Conservation (phyloP, 2,888 invertebrate species). For the Oxytorus armatus region DNA sequence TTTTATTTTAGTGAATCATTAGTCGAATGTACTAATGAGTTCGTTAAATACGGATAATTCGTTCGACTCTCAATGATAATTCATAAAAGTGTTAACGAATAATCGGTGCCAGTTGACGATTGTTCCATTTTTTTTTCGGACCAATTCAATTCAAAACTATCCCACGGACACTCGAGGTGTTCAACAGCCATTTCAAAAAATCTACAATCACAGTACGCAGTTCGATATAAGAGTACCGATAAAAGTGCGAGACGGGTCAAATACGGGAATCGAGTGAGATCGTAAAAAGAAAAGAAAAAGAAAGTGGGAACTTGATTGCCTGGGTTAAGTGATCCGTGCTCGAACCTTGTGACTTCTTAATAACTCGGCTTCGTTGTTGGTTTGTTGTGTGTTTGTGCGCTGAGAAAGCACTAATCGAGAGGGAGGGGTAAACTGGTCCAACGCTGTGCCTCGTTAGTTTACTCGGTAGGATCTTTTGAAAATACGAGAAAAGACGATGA, state of each 20-base stretch:
- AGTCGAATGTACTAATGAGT: too few species aligned
- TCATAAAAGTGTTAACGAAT: too few species aligned
- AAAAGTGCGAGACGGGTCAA: not conserved
- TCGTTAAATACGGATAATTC: too few species aligned
- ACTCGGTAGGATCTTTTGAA: slow-evolving; percentile 26
- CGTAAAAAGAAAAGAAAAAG: slow-evolving; percentile 68
- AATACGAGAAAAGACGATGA: slow-evolving; percentile 1
- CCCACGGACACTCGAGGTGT: too few species aligned
- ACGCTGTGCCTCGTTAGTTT: slow-evolving; percentile 35
- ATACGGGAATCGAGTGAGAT: slow-evolving; percentile 61
- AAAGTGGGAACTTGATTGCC: slow-evolving; percentile 65
- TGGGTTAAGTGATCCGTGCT: slow-evolving; percentile 65
- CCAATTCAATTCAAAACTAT: too few species aligned
- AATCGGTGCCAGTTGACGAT: too few species aligned
- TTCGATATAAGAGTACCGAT: too few species aligned
- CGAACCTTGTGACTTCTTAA: slow-evolving; percentile 28
- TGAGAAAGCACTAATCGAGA: slow-evolving; percentile 33
- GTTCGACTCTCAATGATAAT: too few species aligned
- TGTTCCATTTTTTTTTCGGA: too few species aligned
- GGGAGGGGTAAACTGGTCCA: slow-evolving; percentile 52
- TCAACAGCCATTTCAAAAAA: too few species aligned
- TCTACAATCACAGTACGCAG: too few species aligned
- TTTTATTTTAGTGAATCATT: too few species aligned
- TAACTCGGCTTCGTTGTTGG: slow-evolving; percentile 3
- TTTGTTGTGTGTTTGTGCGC: slow-evolving; percentile 36